Percentiles rank a stretch among this genome's conserved stretches.
phyloP scores from a whole-genome alignment of 2,888 invertebrate species.

The Shargacucullia verbasci region DNA sequence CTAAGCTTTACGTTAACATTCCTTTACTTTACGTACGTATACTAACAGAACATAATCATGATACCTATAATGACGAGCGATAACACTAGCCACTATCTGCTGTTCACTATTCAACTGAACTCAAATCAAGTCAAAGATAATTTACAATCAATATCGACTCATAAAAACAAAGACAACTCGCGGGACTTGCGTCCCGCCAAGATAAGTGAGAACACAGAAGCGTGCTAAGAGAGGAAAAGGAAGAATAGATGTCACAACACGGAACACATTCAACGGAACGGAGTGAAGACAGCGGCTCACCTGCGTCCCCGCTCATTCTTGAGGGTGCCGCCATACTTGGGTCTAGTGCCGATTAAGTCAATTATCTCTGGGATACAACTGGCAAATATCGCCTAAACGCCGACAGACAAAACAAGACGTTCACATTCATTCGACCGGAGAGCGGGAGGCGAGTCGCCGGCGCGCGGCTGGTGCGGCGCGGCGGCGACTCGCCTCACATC shows the following conservation, averaged over 20 bases:
- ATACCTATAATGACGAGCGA: slow-evolving; percentile 88
- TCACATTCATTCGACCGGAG: slow-evolving; percentile 84
- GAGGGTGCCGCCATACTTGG: slow-evolving; percentile 99
- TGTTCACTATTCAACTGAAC: slow-evolving; percentile 87
- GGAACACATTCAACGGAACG: slow-evolving; percentile 90
- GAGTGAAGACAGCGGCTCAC: slow-evolving; percentile 94
- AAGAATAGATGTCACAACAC: slow-evolving; percentile 89
- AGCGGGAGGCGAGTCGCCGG: slow-evolving; percentile 60
- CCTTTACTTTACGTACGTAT: slow-evolving; percentile 82
- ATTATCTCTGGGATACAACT: slow-evolving; percentile 99
- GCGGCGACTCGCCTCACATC: slow-evolving; percentile 54
- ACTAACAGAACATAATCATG: slow-evolving; percentile 88
- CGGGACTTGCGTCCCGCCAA: slow-evolving; percentile 87
- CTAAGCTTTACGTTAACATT: slow-evolving; percentile 88
- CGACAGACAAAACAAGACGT: slow-evolving; percentile 91
- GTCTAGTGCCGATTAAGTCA: slow-evolving; percentile 99
- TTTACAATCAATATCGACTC: slow-evolving; percentile 87
- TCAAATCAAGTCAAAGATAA: slow-evolving; percentile 85
- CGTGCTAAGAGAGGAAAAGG: slow-evolving; percentile 90
- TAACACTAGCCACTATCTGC: slow-evolving; percentile 89
- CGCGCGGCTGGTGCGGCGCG: slow-evolving; percentile 56
- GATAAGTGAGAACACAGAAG: slow-evolving; percentile 90
- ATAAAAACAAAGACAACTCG: slow-evolving; percentile 86
- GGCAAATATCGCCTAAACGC: slow-evolving; percentile 99
- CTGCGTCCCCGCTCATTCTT: slow-evolving; percentile 99